These are phyloP conservation scores for Himalopsyche japonica DNA, from an alignment of 2,888 invertebrate species.

Conservation along the genomic window DNA sequence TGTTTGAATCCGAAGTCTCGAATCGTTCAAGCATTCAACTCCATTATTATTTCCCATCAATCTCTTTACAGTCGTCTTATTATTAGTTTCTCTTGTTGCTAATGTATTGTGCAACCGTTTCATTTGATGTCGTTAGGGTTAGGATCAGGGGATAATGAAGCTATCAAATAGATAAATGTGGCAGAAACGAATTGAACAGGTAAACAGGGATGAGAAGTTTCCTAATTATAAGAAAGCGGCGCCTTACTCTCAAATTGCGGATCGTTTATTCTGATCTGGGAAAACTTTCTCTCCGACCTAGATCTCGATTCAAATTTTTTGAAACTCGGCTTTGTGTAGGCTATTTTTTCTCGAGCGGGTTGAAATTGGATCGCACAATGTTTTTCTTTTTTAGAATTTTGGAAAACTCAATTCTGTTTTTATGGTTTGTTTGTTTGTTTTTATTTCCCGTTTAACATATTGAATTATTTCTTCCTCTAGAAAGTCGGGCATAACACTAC, in stretches of 20 bases:
- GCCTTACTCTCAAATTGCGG: background rate
- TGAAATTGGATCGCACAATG: background rate
- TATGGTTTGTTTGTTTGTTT: background rate
- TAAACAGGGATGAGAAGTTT: background rate
- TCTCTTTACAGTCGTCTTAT: background rate
- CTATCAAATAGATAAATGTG: background rate
- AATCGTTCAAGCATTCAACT: too few relatives aligned
- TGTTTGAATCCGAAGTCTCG: too few relatives aligned
- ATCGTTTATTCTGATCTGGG: background rate
- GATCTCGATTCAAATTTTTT: background rate
- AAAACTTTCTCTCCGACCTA: background rate
- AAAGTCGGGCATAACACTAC: too few relatives aligned
- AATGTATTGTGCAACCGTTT: background rate
- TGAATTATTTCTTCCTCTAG: background rate
- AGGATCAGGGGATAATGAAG: background rate
- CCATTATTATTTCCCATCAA: background rate
- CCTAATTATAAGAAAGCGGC: background rate
- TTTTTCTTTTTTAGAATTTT: background rate
- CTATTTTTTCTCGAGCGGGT: background rate
- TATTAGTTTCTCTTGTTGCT: background rate
- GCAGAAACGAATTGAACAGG: background rate
- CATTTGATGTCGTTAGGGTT: background rate
- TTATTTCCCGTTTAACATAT: background rate
- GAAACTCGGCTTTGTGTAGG: background rate
- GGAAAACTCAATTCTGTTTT: too few relatives aligned